A percentile compares a stretch with the other conserved stretches of the same genome.
Conservation (phyloP, 2,797 vertebrate genomes). For the Diplodus puntazzo region DNA sequence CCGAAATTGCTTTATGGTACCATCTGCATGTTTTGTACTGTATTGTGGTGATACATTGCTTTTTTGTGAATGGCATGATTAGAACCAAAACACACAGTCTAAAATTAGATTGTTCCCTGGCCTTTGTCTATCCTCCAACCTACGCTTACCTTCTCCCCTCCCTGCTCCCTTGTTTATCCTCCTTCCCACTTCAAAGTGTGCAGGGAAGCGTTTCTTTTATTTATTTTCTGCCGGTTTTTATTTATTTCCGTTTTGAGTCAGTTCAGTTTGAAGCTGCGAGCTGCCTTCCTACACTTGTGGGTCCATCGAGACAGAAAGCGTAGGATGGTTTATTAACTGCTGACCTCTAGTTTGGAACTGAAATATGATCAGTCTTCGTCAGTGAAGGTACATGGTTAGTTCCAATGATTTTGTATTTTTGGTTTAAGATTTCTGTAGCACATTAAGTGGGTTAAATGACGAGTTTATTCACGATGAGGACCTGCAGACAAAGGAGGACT, state of each 20-base stretch:
- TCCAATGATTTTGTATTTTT: background rate
- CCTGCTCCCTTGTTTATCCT: constrained; percentile 38
- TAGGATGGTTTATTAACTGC: constrained; percentile 60
- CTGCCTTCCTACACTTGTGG: constrained; percentile 44
- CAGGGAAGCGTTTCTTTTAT: constrained; percentile 42
- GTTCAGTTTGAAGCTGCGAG: constrained; percentile 48
- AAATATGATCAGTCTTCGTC: constrained; percentile 27
- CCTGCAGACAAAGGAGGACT: background rate
- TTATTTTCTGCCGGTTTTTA: constrained; percentile 9
- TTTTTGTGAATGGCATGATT: constrained; percentile 21
- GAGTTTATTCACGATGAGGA: background rate
- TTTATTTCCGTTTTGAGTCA: constrained; percentile 23
- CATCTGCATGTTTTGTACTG: background rate
- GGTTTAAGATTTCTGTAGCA: constrained; percentile 1
- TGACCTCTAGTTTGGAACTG: constrained; percentile 39
- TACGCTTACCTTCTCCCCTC: constrained; percentile 6
- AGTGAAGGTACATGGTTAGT: constrained; percentile 3
- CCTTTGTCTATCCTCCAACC: constrained; percentile 26
- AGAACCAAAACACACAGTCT: constrained; percentile 5
- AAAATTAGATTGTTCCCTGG: constrained; percentile 8
- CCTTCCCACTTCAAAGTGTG: constrained; percentile 53
- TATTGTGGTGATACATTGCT: background rate
- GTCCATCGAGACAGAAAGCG: constrained; percentile 32
- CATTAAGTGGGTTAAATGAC: no score
- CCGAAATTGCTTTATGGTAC: background rate